Evolutionary conservation across 1,140 invertebrate genomes (phyloP).

Genomic region (Camponotus pennsylvanicus): DNA sequence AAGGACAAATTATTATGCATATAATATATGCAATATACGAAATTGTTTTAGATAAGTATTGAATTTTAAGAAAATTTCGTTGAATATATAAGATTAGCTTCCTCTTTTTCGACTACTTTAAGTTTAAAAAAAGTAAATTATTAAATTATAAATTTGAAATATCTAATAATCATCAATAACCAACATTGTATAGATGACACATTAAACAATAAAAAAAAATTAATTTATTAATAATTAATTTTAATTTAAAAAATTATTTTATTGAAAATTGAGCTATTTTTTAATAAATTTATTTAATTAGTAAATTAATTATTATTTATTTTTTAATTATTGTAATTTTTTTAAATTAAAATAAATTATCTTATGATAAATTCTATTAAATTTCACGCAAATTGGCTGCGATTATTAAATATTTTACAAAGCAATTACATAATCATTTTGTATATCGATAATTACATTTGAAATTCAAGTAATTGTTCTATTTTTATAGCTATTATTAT

Average conservation of each 20-base stretch:
- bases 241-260: background rate
- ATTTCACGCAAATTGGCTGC: background rate
- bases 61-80: no score
- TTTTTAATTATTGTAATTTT: background rate
- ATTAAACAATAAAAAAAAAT: background rate
- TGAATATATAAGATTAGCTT: no score
- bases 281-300: no score
- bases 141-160: no score
- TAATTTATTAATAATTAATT: background rate
- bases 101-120: no score
- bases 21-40: no score
- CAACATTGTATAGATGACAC: background rate
- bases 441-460: conserved; percentile 9
- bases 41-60: no score
- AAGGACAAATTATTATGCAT: no score
- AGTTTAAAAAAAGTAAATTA: no score
- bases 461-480: background rate
- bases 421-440: background rate
- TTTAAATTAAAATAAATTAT: background rate
- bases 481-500: no score
- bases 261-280: background rate
- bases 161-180: no score
- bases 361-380: background rate
- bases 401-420: background rate
- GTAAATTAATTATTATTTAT: no score